A percentile compares a stretch with the other conserved stretches of the same genome.
These are phyloP conservation scores for Sicus ferrugineus DNA, from an alignment of 2,888 invertebrate genomes.

Conservation along the genomic window DNA sequence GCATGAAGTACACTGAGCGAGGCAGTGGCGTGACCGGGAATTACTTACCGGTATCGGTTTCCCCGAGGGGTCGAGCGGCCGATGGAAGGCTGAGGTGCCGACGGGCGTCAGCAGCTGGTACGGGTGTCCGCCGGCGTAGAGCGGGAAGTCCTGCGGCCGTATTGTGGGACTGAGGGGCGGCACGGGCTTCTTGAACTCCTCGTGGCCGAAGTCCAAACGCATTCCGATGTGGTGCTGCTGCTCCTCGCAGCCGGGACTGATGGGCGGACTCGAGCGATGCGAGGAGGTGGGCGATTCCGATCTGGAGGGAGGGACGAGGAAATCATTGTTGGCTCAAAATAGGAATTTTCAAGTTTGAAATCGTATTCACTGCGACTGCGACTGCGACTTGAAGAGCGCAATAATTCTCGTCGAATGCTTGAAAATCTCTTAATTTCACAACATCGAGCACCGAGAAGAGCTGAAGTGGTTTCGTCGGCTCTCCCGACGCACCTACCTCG, in stretches of 20 bases:
- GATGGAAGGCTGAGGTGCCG: constrained; percentile 67
- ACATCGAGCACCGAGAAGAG: neutral
- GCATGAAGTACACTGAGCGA: neutral
- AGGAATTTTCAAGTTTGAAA: no score
- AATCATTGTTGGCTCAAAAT: no score
- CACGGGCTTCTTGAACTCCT: constrained; percentile 64
- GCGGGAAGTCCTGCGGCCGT: constrained; percentile 62
- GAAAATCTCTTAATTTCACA: neutral
- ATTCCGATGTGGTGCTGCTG: constrained; percentile 62
- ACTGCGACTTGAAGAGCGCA: no score
- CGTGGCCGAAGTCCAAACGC: constrained; percentile 66
- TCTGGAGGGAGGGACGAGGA: constrained; percentile 51
- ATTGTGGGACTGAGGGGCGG: constrained; percentile 64
- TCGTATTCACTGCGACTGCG: no score
- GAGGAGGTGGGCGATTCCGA: constrained; percentile 67
- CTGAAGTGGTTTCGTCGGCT: neutral
- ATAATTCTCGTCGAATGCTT: no score
- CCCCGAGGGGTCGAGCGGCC: constrained; percentile 66
- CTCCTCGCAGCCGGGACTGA: constrained; percentile 85
- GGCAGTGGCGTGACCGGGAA: no score
- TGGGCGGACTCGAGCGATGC: constrained; percentile 81
- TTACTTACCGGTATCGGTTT: constrained; percentile 63
- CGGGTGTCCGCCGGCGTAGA: constrained; percentile 65
- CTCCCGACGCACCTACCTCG: constrained; percentile 54
- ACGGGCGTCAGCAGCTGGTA: constrained; percentile 66